Evolutionary conservation across 2,113 vertebrate genomes (phyloP).

Genomic region (Geococcyx californianus): DNA sequence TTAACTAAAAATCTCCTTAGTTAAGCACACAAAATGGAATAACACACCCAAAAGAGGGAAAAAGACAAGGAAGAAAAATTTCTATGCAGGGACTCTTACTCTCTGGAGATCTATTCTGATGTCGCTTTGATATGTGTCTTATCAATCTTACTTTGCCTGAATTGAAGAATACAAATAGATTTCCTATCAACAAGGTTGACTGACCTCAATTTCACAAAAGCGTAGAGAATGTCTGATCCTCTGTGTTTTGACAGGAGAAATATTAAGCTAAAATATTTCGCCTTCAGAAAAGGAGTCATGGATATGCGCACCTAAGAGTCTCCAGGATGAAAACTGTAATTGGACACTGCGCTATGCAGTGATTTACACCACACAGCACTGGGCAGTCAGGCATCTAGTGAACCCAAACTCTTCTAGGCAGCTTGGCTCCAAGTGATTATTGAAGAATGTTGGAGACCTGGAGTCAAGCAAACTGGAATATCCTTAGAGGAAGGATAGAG

Average conservation of each 20-base stretch:
- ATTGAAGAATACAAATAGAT: background rate
- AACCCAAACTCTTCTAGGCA: background rate
- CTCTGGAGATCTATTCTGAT: background rate
- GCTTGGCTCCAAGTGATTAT: conserved; percentile 48
- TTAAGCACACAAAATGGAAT: background rate
- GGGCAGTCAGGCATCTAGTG: background rate
- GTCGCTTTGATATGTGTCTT: background rate
- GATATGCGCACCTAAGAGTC: background rate
- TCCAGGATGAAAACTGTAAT: background rate
- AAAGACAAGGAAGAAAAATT: background rate
- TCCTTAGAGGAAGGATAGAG: background rate
- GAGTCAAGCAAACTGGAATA: background rate
- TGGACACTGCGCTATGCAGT: background rate
- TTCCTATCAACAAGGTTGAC: background rate
- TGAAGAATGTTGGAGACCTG: conserved; percentile 37
- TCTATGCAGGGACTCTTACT: background rate
- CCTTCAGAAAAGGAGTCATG: background rate
- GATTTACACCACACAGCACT: background rate
- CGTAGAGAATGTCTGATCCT: background rate
- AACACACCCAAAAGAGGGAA: background rate
- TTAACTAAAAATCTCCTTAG: background rate
- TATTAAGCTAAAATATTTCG: background rate
- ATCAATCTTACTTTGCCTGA: background rate
- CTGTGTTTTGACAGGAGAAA: background rate
- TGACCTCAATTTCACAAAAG: background rate